A percentile compares a stretch with the other conserved stretches of the same genome.
Evolutionary conservation across 1,140 invertebrate genomes (phyloP).

Genomic region (Cepaea nemoralis): DNA sequence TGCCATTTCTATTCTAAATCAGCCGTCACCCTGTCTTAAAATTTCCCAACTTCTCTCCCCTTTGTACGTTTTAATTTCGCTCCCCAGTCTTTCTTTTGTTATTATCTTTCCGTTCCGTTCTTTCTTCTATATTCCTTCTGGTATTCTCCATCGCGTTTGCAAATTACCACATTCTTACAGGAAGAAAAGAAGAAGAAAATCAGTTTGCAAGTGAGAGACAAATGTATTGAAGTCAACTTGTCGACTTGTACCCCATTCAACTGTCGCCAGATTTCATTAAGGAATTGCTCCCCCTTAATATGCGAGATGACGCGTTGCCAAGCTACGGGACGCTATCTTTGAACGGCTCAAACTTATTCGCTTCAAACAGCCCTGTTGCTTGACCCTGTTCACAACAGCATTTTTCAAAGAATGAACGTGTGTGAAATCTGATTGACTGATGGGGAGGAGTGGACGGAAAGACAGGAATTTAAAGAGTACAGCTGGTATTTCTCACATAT

Average conservation of each 20-base stretch:
- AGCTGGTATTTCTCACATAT: neutral
- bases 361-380: neutral
- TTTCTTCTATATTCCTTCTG: neutral
- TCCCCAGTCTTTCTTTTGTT: neutral
- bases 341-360: neutral
- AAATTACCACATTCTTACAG: neutral
- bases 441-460: no score
- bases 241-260: constrained; percentile 11
- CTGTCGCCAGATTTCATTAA: constrained; percentile 30
- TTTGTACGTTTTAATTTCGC: neutral
- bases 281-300: constrained; percentile 26
- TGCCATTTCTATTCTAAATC: neutral
- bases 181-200: neutral
- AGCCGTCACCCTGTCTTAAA: neutral
- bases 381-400: constrained; percentile 4
- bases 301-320: constrained; percentile 17
- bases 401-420: neutral
- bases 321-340: constrained; percentile 9
- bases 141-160: neutral
- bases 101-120: neutral
- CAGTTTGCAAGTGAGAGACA: neutral
- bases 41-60: neutral
- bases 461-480: neutral
- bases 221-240: constrained; percentile 27
- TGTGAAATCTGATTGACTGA: neutral